Percentiles rank a stretch among this genome's conserved stretches.
Evolutionary conservation across 2,113 vertebrate genomes (phyloP).

Genomic region (Accipiter cooperii): DNA sequence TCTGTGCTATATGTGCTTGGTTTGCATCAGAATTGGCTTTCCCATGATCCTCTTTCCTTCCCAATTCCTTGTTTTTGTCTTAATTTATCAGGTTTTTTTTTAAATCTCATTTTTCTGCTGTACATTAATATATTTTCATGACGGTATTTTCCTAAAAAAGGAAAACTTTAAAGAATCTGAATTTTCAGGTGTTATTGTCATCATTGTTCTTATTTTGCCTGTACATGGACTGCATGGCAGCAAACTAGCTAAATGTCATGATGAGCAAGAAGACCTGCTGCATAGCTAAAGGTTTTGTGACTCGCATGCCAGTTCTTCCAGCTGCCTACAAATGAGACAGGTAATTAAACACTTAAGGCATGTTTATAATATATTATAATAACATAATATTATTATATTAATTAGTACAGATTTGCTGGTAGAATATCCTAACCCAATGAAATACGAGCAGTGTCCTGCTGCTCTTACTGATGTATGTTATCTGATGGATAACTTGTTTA

Average conservation of each 20-base stretch:
- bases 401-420: background rate
- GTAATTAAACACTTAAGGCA: background rate
- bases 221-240: background rate
- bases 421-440: background rate
- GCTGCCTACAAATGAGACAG: slow-evolving; percentile 3
- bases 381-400: background rate
- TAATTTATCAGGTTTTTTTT: background rate
- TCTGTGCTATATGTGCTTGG: background rate
- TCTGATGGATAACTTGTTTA: background rate
- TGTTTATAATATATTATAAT: too few species aligned
- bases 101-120: background rate
- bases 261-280: background rate
- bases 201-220: background rate
- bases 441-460: background rate
- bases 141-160: background rate
- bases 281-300: background rate
- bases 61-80: background rate
- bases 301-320: background rate
- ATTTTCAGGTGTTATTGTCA: background rate
- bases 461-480: background rate
- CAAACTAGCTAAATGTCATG: background rate
- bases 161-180: background rate
- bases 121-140: background rate
- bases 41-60: background rate
- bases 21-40: background rate